phyloP scores from a whole-genome alignment of 2,888 invertebrate genomes.

The Iselma pallidipennis region DNA sequence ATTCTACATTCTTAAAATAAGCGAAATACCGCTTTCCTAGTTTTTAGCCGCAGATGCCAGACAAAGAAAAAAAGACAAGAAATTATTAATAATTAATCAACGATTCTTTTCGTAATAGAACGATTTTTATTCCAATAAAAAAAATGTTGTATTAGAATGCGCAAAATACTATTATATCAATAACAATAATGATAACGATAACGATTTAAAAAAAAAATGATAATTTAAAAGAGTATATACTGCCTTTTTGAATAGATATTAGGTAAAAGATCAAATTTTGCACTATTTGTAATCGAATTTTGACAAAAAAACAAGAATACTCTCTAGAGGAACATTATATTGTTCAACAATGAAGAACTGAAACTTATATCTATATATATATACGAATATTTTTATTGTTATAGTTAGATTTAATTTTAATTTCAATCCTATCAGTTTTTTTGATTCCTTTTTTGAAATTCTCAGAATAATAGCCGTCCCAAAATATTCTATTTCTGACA shows the following conservation, averaged over 20 bases:
- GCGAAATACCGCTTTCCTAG: neutral
- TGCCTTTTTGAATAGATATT: slow-evolving; percentile 25
- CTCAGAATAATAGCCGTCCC: slow-evolving; percentile 1
- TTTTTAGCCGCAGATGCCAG: neutral
- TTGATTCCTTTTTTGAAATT: neutral
- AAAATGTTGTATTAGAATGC: neutral
- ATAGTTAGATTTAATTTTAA: neutral
- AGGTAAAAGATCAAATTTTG: slow-evolving; percentile 18
- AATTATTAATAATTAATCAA: neutral
- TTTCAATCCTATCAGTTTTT: neutral
- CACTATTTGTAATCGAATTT: slow-evolving; percentile 22
- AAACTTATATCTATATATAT: neutral
- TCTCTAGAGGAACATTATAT: neutral
- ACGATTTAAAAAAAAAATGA: slow-evolving; percentile 10
- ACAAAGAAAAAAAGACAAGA: neutral
- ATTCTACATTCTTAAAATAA: neutral
- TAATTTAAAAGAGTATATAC: slow-evolving; percentile 17
- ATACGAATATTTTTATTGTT: neutral
- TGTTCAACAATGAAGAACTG: too few species aligned
- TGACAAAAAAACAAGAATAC: neutral
- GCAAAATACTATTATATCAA: slow-evolving; percentile 16
- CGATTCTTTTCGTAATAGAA: neutral
- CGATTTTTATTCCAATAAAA: neutral
- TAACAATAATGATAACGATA: slow-evolving; percentile 16
- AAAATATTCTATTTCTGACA: too few species aligned